phyloP scores from a whole-genome alignment of 2,797 vertebrate species.

The Pagetopsis macropterus region DNA sequence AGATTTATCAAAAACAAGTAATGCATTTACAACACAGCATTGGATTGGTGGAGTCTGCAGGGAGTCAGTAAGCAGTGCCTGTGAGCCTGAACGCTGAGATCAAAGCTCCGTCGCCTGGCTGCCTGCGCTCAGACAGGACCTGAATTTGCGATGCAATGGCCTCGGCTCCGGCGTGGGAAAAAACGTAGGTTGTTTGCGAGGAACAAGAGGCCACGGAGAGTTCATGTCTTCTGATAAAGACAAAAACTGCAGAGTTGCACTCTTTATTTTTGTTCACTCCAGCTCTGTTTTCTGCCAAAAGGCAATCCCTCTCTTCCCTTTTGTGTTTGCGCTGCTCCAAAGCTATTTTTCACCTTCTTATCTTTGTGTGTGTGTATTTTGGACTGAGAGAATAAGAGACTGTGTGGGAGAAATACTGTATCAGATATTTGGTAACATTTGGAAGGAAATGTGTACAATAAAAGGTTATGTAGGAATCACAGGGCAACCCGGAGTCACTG shows the following conservation, averaged over 20 bases:
- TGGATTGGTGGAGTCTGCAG: neutral
- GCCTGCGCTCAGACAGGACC: constrained; percentile 34
- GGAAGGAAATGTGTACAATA: constrained; percentile 81
- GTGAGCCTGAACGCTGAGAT: constrained; percentile 2
- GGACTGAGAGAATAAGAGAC: constrained; percentile 7
- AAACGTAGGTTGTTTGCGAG: constrained; percentile 41
- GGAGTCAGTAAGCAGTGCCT: neutral
- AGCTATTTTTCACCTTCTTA: constrained; percentile 65
- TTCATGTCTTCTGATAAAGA: constrained; percentile 67
- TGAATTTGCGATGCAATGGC: constrained; percentile 35
- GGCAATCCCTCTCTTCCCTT: constrained; percentile 50
- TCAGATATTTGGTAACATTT: constrained; percentile 68
- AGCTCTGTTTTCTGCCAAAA: constrained; percentile 38
- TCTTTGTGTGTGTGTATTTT: constrained; percentile 55
- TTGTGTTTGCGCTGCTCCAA: constrained; percentile 60
- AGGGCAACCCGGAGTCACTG: constrained; percentile 72
- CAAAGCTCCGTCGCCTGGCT: constrained; percentile 24
- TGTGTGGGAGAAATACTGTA: constrained; percentile 47
- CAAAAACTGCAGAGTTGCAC: constrained; percentile 67
- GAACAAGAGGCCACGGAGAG: constrained; percentile 57
- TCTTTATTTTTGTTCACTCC: constrained; percentile 63
- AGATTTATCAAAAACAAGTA: no score
- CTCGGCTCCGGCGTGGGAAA: constrained; percentile 55
- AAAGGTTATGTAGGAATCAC: constrained; percentile 76
- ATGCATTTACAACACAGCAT: no score